These are phyloP conservation scores for Noctilio leporinus DNA, from an alignment of 2,113 vertebrate genomes.

Conservation along the genomic window DNA sequence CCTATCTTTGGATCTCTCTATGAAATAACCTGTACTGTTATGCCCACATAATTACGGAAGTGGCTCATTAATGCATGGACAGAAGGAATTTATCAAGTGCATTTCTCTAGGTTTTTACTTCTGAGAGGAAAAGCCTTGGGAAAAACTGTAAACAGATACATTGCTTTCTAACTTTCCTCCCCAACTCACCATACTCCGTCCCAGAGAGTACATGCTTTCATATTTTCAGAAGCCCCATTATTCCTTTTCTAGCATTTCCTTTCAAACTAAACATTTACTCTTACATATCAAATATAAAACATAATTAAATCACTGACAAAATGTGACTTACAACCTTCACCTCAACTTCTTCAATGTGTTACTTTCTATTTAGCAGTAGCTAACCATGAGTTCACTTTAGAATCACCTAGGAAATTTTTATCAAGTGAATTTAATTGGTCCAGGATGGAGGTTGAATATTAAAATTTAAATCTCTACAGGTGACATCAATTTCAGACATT, in stretches of 20 bases:
- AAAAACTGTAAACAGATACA: neutral
- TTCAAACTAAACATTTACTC: neutral
- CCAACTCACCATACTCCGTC: neutral
- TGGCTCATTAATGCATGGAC: neutral
- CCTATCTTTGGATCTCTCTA: neutral
- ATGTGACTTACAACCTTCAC: accelerated
- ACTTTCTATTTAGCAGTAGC: neutral
- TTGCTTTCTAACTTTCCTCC: neutral
- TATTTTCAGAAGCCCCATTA: neutral
- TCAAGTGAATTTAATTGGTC: neutral
- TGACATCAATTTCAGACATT: neutral
- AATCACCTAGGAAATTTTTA: neutral
- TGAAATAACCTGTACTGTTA: neutral
- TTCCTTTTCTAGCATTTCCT: neutral
- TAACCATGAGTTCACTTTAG: neutral
- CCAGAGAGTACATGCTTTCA: neutral
- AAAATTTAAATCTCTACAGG: no score
- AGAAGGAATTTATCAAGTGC: neutral
- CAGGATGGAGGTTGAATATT: neutral
- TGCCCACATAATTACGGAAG: neutral
- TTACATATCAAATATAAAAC: neutral
- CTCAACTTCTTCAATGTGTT: neutral
- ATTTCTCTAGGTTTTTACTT: neutral
- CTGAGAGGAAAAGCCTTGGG: neutral
- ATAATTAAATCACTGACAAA: neutral